Evolutionary conservation across 2,113 vertebrate genomes (phyloP), one percentile per base, ranked within the genome.

Genomic region (Xenopus laevis): DNA sequence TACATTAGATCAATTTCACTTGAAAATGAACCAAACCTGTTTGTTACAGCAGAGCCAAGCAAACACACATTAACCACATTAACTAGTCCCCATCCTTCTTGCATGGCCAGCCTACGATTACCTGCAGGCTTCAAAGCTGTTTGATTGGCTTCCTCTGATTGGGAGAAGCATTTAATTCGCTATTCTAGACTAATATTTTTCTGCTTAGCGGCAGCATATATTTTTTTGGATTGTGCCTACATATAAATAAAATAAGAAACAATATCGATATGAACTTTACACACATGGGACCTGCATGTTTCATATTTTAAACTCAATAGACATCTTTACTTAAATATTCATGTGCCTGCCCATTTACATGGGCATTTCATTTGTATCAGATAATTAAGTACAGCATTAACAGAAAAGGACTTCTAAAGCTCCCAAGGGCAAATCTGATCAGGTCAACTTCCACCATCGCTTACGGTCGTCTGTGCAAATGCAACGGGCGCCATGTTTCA

Each of bases 41-140:
- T 61, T 86, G 66, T 84, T 86, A 85, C 85, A 86, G 82, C 82
- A 85, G 82, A 89, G 81, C 78, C 82, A 76, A 80, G 78, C 62
- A 85, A 86, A 77, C 71, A 72, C 79, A 79, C 84, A 81, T 87
- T 82, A 81, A 72, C 8, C 33, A 40, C 33, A 40, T 40, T 40
- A 2, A 40, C 33, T 9, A 40, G 33, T 40, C 33, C 33, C 33
- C 33, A 40, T 40, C 1, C 6, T 40, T 40, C 33, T 5, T 40
- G 33, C 33, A 40, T 40, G 33, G 33, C 6, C 33, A 40, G 58
- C 58, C 58, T 60, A 27, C 58, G 27, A 21, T 12, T 21, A 10
- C 7, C 4, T 60, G 58, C 21, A 60, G 21, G 7, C 58, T 60
- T 27, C 8, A 13, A 21, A 60, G 18, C 18, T 5, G 12, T 23